Evolutionary conservation across 2,888 invertebrate genomes (phyloP), one percentile per base, ranked within the genome.

Genomic region (Nematopogon swammerdamellus): DNA sequence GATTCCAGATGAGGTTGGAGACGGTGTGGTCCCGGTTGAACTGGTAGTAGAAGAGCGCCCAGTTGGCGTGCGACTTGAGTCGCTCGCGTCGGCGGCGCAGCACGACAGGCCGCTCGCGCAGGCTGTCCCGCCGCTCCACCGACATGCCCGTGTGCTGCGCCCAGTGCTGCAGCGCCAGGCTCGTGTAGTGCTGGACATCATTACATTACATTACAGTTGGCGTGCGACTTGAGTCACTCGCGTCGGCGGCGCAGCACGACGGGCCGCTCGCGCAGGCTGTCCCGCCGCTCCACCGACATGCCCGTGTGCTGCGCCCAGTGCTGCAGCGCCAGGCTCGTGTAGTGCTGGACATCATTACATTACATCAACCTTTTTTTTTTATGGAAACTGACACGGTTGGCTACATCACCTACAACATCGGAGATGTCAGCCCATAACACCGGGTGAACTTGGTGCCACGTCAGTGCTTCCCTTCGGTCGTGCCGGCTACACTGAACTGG

Each of bases 1-100:
- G 96, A 70, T 99, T 99, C 99, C 99, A 99, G 62, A 99, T 96
- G 43, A 99, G 83, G 77, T 98, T 97, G 1, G 98, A 95, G 68
- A 95, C 84, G 51, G 93, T 89, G 67, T 98, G 98, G 76, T 99
- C 97, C 63, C 87, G 86, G 63, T 87, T 87, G 73, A 99, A 99
- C 72, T 95, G 92, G 72, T 93, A 95, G 75, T 95, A 98, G 80
- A 99, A 97, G 57, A 95, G 81, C 48, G 88, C 85, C 93, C 96
- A 96, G 76, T 97, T 97, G 18, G 91, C 89, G 60, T 87, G 87
- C 48, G 90, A 87, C 73, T 94, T 94, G 53, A 96, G 86, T 53
- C 92, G 74, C 69, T 96, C 95, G 18, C 99, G 80, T 5, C 97
- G 82, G 60, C 96, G 89, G 36, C 98, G 82, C 59, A 99, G 74